phyloP scores from a whole-genome alignment of 2,797 vertebrate species.

The Cebuella pygmaea region DNA sequence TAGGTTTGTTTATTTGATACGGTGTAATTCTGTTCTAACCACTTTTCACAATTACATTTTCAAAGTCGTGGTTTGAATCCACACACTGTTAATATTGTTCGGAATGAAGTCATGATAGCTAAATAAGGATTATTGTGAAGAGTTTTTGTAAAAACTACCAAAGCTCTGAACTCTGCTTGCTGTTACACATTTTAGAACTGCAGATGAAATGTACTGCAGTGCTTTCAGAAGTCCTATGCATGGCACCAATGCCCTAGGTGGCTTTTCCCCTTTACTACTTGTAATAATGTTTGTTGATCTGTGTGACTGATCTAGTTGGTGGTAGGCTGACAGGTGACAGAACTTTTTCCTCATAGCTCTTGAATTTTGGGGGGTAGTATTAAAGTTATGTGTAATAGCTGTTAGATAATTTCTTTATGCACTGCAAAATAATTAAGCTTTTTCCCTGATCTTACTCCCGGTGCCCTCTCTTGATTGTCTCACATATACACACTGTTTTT shows the following conservation, averaged over 20 bases:
- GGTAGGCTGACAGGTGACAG: neutral
- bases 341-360: neutral
- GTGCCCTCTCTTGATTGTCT: neutral
- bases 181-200: neutral
- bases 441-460: neutral
- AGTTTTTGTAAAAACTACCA: neutral
- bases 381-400: neutral
- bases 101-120: neutral
- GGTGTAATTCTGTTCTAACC: neutral
- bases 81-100: neutral
- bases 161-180: neutral
- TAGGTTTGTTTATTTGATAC: slow-evolving; percentile 68
- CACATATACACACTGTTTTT: neutral
- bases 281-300: neutral
- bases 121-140: neutral
- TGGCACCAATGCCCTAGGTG: neutral
- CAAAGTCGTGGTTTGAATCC: neutral
- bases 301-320: neutral
- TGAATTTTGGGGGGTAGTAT: neutral
- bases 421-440: neutral
- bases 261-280: neutral
- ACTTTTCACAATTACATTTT: neutral
- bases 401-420: neutral
- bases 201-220: neutral
- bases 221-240: neutral